phyloP scores from a whole-genome alignment of 2,113 vertebrate genomes.

The Isichthys henryi region DNA sequence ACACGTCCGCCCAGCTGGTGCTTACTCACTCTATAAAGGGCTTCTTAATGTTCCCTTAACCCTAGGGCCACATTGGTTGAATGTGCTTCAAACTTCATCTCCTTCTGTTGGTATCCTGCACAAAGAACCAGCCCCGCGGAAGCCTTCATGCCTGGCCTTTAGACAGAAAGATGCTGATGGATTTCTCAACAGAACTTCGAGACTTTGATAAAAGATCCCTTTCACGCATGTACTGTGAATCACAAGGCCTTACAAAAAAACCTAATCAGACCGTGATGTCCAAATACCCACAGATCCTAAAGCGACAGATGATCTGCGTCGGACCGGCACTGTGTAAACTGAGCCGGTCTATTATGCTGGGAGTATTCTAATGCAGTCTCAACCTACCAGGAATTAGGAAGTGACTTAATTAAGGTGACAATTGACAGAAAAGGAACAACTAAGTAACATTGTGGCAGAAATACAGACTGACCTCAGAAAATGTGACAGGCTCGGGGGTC shows the following conservation, averaged over 20 bases:
- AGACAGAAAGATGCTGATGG: constrained; percentile 45
- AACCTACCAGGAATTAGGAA: not conserved
- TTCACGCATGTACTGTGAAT: not conserved
- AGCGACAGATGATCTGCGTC: not conserved
- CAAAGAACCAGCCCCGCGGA: constrained; percentile 36
- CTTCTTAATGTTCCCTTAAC: not conserved
- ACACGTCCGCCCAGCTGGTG: not conserved
- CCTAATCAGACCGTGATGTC: not conserved
- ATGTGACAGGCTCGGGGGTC: not conserved
- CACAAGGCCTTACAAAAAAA: not conserved
- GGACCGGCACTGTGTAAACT: not conserved
- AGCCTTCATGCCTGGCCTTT: constrained; percentile 26
- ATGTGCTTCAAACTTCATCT: constrained; percentile 31
- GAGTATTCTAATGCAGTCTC: too few species aligned
- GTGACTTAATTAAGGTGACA: not conserved
- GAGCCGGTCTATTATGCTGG: not conserved
- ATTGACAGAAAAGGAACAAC: not conserved
- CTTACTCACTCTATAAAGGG: not conserved
- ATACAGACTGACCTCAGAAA: not conserved
- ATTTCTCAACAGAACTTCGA: constrained; percentile 42
- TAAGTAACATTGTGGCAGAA: not conserved
- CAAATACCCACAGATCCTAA: not conserved
- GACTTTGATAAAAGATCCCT: constrained; percentile 42
- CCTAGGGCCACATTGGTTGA: not conserved
- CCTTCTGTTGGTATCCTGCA: constrained; percentile 23